phyloP scores from a whole-genome alignment of 2,113 vertebrate species.

The Mionectes macconnelli region DNA sequence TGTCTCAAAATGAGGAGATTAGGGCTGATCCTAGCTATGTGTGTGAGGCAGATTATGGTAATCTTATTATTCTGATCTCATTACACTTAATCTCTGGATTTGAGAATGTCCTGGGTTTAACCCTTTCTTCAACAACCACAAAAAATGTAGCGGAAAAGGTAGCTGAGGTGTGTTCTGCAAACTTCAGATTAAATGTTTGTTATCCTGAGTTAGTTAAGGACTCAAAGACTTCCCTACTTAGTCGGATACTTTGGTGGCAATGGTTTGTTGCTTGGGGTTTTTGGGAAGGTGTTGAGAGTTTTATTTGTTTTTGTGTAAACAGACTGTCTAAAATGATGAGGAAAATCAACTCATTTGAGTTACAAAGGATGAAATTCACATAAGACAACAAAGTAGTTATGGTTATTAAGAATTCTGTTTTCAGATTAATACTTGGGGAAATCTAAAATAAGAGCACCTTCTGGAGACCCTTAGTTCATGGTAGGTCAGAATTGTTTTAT shows the following conservation, averaged over 20 bases:
- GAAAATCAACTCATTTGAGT: not conserved
- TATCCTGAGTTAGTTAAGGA: not conserved
- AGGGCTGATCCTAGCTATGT: conserved; percentile 25
- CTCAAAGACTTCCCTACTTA: not conserved
- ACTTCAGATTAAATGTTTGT: not conserved
- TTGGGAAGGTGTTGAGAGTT: not conserved
- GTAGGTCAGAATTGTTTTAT: not conserved
- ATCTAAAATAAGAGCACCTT: not conserved
- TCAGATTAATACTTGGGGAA: not conserved
- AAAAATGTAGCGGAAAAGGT: not conserved
- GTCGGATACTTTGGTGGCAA: too few species aligned
- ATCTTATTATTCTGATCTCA: conserved; percentile 65
- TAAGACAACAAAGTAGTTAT: not conserved
- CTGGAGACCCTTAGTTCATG: not conserved
- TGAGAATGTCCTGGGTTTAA: conserved; percentile 34
- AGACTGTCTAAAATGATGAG: not conserved
- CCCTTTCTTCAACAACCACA: not conserved
- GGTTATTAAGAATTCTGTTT: not conserved
- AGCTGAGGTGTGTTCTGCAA: not conserved
- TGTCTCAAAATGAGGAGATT: conserved; percentile 65
- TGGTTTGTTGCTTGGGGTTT: not conserved
- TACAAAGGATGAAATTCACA: not conserved
- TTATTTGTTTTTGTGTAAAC: not conserved
- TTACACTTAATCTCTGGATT: conserved; percentile 32
- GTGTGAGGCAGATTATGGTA: conserved; percentile 47